Evolutionary conservation across 2,113 vertebrate species (phyloP).

Genomic region (Calyptommatus sinebrachiatus): DNA sequence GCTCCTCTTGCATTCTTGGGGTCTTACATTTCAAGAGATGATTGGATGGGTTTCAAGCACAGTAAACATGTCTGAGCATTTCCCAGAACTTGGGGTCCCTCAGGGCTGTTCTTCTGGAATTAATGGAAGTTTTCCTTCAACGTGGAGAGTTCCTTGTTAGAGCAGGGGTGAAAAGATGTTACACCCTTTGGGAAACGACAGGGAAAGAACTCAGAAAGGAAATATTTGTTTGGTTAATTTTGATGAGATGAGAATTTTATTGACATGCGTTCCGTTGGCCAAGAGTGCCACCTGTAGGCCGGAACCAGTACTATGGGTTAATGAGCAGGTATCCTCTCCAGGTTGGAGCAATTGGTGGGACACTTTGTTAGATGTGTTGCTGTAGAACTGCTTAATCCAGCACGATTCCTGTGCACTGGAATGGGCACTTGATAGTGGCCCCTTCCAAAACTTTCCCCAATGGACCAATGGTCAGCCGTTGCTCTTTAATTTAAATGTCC

Average conservation of each 20-base stretch:
- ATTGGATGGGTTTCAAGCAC: not conserved
- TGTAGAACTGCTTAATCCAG: too few species aligned
- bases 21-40: too few species aligned
- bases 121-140: not conserved
- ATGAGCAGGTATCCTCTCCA: too few species aligned
- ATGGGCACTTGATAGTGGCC: too few species aligned
- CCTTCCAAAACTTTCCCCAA: too few species aligned
- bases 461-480: too few species aligned
- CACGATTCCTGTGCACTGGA: too few species aligned
- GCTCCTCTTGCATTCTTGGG: not conserved
- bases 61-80: not conserved
- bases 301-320: not conserved
- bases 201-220: too few species aligned
- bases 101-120: not conserved
- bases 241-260: too few species aligned
- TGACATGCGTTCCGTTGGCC: not conserved
- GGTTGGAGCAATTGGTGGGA: too few species aligned
- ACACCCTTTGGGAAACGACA: not conserved
- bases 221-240: not conserved
- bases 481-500: too few species aligned
- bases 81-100: not conserved
- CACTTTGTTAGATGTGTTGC: too few species aligned
- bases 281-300: conserved; percentile 52
- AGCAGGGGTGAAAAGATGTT: not conserved
- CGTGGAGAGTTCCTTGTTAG: not conserved